phyloP scores from a whole-genome alignment of 2,113 vertebrate species.

The Notechis scutatus region DNA sequence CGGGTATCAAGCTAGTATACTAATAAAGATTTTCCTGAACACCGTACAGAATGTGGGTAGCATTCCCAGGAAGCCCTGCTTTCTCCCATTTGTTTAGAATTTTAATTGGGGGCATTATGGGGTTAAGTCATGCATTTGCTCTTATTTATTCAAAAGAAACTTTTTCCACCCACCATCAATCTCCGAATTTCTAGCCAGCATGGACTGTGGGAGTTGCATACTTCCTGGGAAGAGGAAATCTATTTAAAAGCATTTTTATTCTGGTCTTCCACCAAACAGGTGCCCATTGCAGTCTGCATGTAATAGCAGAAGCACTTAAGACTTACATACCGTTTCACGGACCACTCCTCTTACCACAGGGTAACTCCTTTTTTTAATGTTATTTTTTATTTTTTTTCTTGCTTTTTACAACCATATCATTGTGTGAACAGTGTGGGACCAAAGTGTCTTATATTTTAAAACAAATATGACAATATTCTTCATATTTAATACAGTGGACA shows the following conservation, averaged over 20 bases:
- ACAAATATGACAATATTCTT: too few relatives aligned
- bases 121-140: background rate
- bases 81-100: background rate
- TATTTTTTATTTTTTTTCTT: too few relatives aligned
- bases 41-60: background rate
- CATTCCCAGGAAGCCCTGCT: background rate
- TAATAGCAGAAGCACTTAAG: background rate
- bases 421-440: too few relatives aligned
- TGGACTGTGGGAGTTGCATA: background rate
- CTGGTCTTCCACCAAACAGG: background rate
- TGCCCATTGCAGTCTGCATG: background rate
- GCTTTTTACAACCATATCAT: too few relatives aligned
- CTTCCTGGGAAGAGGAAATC: background rate
- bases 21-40: background rate
- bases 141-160: background rate
- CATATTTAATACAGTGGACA: too few relatives aligned
- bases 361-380: too few relatives aligned
- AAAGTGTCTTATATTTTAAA: too few relatives aligned
- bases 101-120: background rate
- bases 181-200: background rate
- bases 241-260: background rate
- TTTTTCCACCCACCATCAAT: background rate
- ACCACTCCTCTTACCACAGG: too few relatives aligned
- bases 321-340: too few relatives aligned
- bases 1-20: background rate